phyloP scores from a whole-genome alignment of 2,888 invertebrate genomes.

The Yponomeuta plumbellus region DNA sequence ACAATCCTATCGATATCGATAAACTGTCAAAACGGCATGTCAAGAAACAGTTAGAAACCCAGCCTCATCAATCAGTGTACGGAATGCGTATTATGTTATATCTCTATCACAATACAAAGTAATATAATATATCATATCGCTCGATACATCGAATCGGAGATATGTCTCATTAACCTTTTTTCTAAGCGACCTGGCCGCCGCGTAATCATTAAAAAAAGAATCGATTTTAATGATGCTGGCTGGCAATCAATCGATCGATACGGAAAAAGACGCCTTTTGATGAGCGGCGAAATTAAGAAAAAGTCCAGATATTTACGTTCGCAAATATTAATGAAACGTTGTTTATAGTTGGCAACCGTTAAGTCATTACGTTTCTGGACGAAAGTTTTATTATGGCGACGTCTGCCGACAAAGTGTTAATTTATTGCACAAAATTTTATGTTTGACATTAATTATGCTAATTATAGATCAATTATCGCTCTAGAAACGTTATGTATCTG shows the following conservation, averaged over 20 bases:
- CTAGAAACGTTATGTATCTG: neutral
- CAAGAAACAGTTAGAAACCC: slow-evolving; percentile 8
- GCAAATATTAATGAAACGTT: neutral
- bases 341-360: neutral
- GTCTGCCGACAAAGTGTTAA: neutral
- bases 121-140: slow-evolving; percentile 33
- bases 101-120: slow-evolving; percentile 50
- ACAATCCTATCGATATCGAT: slow-evolving; percentile 30
- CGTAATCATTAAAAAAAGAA: slow-evolving; percentile 6
- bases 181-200: slow-evolving; percentile 1
- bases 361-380: neutral
- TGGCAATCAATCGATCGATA: slow-evolving; percentile 7
- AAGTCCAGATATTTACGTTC: neutral
- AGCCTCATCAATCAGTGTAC: slow-evolving; percentile 48
- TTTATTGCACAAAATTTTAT: slow-evolving; percentile 8
- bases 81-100: slow-evolving; percentile 49
- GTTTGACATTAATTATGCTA: slow-evolving; percentile 3
- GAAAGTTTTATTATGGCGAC: slow-evolving; percentile 1
- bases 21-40: slow-evolving; percentile 17
- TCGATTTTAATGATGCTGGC: slow-evolving; percentile 8
- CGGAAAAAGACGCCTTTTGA: neutral
- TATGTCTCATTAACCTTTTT: slow-evolving; percentile 47
- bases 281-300: slow-evolving; percentile 1
- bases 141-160: slow-evolving; percentile 31
- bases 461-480: slow-evolving; percentile 9